Percentiles rank a stretch among this genome's conserved stretches.
These are phyloP conservation scores for Lutjanus argentimaculatus DNA, from an alignment of 2,797 vertebrate genomes.

Conservation along the genomic window DNA sequence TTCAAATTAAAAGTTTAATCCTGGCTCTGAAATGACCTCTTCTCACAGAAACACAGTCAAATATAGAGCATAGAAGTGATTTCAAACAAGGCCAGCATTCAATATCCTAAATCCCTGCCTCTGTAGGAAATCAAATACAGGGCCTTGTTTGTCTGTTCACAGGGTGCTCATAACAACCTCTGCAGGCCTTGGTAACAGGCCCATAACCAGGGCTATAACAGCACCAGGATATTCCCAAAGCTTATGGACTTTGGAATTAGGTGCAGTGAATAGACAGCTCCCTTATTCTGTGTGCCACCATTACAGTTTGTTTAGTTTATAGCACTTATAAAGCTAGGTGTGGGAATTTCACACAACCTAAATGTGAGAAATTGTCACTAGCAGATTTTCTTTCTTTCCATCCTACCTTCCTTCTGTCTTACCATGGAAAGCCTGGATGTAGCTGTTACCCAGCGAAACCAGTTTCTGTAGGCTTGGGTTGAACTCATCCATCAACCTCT, in stretches of 20 bases:
- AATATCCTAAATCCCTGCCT: background rate
- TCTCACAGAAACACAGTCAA: background rate
- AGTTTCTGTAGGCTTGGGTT: constrained; percentile 94
- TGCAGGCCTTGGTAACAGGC: constrained; percentile 22
- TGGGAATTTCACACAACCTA: background rate
- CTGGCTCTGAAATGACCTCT: background rate
- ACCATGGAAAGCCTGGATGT: constrained; percentile 92
- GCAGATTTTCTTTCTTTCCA: background rate
- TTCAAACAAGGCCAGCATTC: background rate
- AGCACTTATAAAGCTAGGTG: constrained; percentile 30
- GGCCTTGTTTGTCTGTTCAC: constrained; percentile 22
- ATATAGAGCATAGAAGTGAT: background rate
- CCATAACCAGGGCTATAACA: constrained; percentile 34
- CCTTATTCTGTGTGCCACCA: background rate
- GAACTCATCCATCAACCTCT: constrained; percentile 94
- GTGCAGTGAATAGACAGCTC: constrained; percentile 7
- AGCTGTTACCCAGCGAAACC: constrained; percentile 93
- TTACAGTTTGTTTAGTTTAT: constrained; percentile 45
- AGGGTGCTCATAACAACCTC: constrained; percentile 12
- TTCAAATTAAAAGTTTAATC: constrained; percentile 24
- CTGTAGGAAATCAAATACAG: background rate
- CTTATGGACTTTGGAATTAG: constrained; percentile 69
- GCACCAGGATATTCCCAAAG: constrained; percentile 43
- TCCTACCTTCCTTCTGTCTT: constrained; percentile 53
- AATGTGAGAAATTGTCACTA: background rate